phyloP scores from a whole-genome alignment of 2,797 vertebrate genomes.

The Heteromormyrus szaboi region DNA sequence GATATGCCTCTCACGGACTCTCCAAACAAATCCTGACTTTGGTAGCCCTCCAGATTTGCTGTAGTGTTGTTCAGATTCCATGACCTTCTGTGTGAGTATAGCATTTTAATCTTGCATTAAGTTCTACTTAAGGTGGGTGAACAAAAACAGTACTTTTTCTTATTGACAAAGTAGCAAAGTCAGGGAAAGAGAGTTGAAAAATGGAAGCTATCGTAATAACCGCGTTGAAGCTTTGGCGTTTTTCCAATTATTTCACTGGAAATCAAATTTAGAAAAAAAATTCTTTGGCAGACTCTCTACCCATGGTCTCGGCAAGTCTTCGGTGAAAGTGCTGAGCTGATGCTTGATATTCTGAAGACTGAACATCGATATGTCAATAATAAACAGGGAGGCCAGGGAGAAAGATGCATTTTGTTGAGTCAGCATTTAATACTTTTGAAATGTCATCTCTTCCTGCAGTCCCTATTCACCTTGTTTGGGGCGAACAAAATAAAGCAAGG shows the following conservation, averaged over 20 bases:
- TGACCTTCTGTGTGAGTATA: neutral
- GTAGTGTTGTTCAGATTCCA: neutral
- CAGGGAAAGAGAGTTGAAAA: neutral
- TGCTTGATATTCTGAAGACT: neutral
- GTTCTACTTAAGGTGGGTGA: neutral
- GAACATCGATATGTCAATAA: neutral
- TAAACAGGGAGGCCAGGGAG: neutral
- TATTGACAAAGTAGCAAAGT: neutral
- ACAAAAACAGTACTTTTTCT: neutral
- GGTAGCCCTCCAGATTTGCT: neutral
- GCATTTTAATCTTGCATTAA: neutral
- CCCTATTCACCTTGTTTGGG: neutral
- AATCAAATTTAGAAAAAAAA: neutral
- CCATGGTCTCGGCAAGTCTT: neutral
- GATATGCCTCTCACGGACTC: neutral
- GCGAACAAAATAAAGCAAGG: neutral
- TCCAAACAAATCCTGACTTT: neutral
- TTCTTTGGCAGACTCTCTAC: neutral
- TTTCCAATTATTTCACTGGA: neutral
- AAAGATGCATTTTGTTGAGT: neutral
- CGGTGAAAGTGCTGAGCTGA: neutral
- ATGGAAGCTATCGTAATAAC: neutral
- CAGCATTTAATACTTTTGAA: neutral
- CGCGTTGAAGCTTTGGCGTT: neutral
- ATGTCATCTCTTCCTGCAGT: neutral